Percentiles rank a stretch among this genome's conserved stretches.
phyloP scores from a whole-genome alignment of 2,113 vertebrate genomes.

The Mormyrus lacerda region DNA sequence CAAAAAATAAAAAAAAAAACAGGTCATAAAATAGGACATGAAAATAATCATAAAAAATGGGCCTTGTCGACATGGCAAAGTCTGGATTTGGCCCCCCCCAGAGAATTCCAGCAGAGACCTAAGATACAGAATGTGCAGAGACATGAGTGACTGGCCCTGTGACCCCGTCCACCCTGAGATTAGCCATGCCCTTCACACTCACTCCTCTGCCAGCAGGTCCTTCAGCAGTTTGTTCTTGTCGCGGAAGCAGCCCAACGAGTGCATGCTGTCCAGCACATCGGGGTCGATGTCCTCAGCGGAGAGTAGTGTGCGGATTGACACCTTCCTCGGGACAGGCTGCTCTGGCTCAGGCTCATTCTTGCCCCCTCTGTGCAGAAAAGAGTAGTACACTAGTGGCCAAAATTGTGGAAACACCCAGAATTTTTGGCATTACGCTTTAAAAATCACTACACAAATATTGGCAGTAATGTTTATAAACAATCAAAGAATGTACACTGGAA shows the following conservation, averaged over 20 bases:
- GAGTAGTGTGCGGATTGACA: constrained; percentile 84
- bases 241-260: constrained; percentile 95
- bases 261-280: constrained; percentile 98
- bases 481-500: not conserved
- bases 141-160: not conserved
- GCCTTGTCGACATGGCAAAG: not conserved
- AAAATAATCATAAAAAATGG: not conserved
- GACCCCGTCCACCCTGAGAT: not conserved
- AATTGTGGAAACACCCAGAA: not conserved
- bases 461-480: not conserved
- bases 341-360: constrained; percentile 97
- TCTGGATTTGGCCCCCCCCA: not conserved
- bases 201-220: constrained; percentile 95
- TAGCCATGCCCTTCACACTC: constrained; percentile 42
- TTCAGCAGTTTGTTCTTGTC: constrained; percentile 95
- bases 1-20: not conserved
- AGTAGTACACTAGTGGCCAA: not conserved
- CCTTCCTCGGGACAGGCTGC: constrained; percentile 90
- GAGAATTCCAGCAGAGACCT: not conserved
- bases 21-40: not conserved
- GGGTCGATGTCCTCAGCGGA: constrained; percentile 91
- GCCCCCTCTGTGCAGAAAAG: constrained; percentile 66
- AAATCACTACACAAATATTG: not conserved
- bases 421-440: not conserved
- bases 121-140: not conserved